Percentiles rank a stretch among this genome's conserved stretches.
phyloP scores from a whole-genome alignment of 2,797 vertebrate genomes.

The Rachycentron canadum region DNA sequence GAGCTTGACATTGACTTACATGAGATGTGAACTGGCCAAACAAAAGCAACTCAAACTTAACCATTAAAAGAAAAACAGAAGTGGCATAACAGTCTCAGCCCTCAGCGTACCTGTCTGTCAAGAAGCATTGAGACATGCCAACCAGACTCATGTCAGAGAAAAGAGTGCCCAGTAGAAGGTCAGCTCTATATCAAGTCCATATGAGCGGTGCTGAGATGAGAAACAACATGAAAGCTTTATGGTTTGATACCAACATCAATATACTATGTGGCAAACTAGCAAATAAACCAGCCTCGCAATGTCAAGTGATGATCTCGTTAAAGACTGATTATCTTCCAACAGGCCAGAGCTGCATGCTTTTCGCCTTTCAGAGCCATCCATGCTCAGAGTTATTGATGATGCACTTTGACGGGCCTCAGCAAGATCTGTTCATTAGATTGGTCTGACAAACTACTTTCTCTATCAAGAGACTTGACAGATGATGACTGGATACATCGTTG shows the following conservation, averaged over 20 bases:
- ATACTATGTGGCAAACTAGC: conserved; percentile 32
- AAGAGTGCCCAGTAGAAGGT: conserved; percentile 62
- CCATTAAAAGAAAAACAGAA: conserved; percentile 40
- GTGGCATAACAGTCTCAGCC: conserved; percentile 52
- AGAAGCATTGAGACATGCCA: conserved; percentile 65
- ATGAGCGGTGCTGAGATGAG: conserved; percentile 43
- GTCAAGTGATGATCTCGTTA: conserved; percentile 58
- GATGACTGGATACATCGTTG: conserved; percentile 44
- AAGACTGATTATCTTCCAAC: conserved; percentile 59
- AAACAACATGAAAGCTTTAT: conserved; percentile 53
- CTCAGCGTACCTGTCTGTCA: conserved; percentile 69
- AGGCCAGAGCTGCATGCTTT: conserved; percentile 42
- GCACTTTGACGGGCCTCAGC: conserved; percentile 57
- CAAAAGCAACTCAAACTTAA: conserved; percentile 49
- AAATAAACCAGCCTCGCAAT: conserved; percentile 46
- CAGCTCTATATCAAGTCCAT: conserved; percentile 58
- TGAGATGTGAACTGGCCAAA: conserved; percentile 67
- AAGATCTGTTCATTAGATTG: conserved; percentile 62
- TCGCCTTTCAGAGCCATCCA: conserved; percentile 49
- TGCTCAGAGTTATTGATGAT: conserved; percentile 66
- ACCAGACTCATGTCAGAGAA: conserved; percentile 50
- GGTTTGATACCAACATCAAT: conserved; percentile 50
- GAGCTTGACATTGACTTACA: conserved; percentile 64
- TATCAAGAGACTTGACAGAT: conserved; percentile 58
- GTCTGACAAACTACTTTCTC: conserved; percentile 65